These are phyloP conservation scores for Sturnira hondurensis DNA, from an alignment of 2,113 vertebrate species.

Conservation along the genomic window DNA sequence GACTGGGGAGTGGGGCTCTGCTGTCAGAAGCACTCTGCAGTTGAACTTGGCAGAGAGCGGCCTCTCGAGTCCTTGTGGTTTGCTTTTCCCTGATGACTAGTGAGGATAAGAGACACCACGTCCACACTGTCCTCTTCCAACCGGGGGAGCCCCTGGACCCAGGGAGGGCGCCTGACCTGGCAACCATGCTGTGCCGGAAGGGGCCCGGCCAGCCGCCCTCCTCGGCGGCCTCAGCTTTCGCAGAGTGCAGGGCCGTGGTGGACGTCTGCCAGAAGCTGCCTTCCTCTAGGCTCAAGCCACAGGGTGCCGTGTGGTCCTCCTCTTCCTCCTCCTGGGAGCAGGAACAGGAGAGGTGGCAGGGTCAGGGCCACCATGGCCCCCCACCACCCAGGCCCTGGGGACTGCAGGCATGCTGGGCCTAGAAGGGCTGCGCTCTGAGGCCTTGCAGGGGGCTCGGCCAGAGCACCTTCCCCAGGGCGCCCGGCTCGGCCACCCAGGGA, in stretches of 20 bases:
- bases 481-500: background rate
- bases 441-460: background rate
- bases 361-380: background rate
- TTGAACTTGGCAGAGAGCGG: too few species aligned
- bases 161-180: slow-evolving; percentile 82
- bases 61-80: background rate
- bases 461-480: background rate
- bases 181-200: slow-evolving; percentile 87
- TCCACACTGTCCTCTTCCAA: background rate
- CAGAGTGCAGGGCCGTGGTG: slow-evolving; percentile 84
- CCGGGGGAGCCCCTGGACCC: fast-evolving
- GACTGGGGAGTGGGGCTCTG: too few species aligned
- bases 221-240: slow-evolving; percentile 86
- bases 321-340: slow-evolving; percentile 84
- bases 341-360: slow-evolving; percentile 32
- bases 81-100: background rate
- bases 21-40: background rate
- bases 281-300: slow-evolving; percentile 91
- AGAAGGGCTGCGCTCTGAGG: background rate
- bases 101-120: background rate
- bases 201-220: slow-evolving; percentile 78
- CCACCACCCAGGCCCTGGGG: fast-evolving
- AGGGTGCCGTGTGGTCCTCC: slow-evolving; percentile 87
- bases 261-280: slow-evolving; percentile 92
- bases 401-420: background rate